Evolutionary conservation across 2,113 vertebrate genomes (phyloP), one percentile per base, ranked within the genome.

Genomic region (Amphiprion ocellaris): DNA sequence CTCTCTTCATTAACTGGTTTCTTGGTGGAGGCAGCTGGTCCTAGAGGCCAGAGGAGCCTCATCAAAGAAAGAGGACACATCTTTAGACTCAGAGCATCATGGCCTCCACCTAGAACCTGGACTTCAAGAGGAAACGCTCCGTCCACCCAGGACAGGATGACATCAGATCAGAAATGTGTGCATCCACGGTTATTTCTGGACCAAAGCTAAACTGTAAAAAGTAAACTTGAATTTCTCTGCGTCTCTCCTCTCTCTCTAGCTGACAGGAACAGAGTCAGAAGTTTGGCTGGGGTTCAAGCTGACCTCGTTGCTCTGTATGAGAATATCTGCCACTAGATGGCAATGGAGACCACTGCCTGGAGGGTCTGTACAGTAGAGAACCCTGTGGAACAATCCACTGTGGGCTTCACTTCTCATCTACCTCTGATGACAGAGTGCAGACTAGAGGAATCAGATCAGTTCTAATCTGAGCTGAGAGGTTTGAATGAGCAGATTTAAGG

Each of bases 271-370:
- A 87, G 80, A 90, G 90, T 79, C 83, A 87, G 88, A 90, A 76
- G 72, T 88, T 91, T 95, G 95, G 94, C 95, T 89, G 76, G 2
- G 50, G 75, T 94, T 95, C 95, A 96, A 94, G 87, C 83, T 93
- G 93, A 95, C 94, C 93, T 95, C 94, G 90, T 93, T 93, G 93
- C 91, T 88, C 74, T 74, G 78, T 52, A 72, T 62, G 89, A 37
- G 33, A 94, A 95, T 96, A 94, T 94, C 88, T 97, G 83, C 92
- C 96, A 88, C 94, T 90, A 96, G 97, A 94, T 96, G 97, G 95
- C 92, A 90, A 90, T 93, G 84, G 77, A 94, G 94, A 92, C 91
- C 92, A 86, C 2, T 37, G 85, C 60, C 72, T 77, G 69, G 33
- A 80, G 78, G 74, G 74, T 81, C 77, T 58, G 77, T 86, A 85